Percentiles rank a stretch among this genome's conserved stretches.
Conservation (phyloP, 2,888 invertebrate genomes). For the Drepanosiphum platanoidis region DNA sequence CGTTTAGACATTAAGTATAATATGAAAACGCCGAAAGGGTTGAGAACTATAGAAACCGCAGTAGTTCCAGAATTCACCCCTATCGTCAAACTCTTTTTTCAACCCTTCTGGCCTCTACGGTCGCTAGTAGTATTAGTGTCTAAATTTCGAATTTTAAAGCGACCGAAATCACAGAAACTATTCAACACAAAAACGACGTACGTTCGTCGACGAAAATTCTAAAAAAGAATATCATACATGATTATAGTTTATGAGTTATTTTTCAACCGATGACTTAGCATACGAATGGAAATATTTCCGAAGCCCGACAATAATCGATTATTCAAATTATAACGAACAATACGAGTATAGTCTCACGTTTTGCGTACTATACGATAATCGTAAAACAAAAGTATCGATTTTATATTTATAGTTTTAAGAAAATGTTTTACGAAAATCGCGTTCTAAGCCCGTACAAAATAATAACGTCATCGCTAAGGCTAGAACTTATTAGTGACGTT, state of each 20-base stretch:
- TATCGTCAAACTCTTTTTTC: neutral
- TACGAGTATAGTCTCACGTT: no score
- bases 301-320: no score
- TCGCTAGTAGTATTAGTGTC: constrained; percentile 34
- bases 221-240: neutral
- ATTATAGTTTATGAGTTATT: no score
- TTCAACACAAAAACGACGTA: neutral
- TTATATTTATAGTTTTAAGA: no score
- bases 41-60: neutral
- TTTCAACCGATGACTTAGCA: no score
- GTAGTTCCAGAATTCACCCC: constrained; percentile 30
- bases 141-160: constrained; percentile 13
- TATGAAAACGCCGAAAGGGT: neutral
- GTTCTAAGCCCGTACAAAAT: no score
- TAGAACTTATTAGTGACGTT: no score
- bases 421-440: no score
- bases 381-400: neutral
- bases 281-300: no score
- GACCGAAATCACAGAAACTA: neutral
- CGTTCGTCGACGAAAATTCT: neutral
- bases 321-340: no score
- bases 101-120: constrained; percentile 13
- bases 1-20: no score
- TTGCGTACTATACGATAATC: neutral
- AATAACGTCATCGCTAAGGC: no score